A percentile compares a stretch with the other conserved stretches of the same genome.
These are phyloP conservation scores for Melieria crassipennis DNA, from an alignment of 2,888 invertebrate species.

Conservation along the genomic window DNA sequence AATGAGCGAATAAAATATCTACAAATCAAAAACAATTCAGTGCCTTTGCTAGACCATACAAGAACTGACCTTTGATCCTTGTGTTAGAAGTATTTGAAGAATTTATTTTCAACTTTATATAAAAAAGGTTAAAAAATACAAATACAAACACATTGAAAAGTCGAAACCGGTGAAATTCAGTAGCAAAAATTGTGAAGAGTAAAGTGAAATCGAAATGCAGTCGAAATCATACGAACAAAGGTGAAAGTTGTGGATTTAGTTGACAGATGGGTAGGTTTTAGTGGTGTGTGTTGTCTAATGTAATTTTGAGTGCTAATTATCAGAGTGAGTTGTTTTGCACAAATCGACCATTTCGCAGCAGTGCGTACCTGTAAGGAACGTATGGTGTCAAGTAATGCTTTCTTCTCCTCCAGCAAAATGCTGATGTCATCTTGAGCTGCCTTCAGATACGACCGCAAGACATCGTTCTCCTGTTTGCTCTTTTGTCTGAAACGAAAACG, in stretches of 20 bases:
- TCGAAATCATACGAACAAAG: conserved; percentile 16
- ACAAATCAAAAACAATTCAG: conserved; percentile 26
- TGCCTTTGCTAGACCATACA: conserved; percentile 9
- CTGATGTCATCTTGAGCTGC: conserved; percentile 81
- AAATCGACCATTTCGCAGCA: too few relatives aligned
- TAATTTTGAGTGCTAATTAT: too few relatives aligned
- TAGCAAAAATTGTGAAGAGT: conserved; percentile 16
- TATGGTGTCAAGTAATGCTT: conserved; percentile 76
- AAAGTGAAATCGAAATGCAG: conserved; percentile 14
- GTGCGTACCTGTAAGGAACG: conserved; percentile 71
- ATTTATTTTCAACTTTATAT: conserved; percentile 52
- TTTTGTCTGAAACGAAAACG: conserved; percentile 53
- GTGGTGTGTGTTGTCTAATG: conserved; percentile 1
- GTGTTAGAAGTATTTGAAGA: conserved; percentile 53
- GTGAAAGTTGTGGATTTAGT: background rate
- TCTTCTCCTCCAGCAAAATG: conserved; percentile 77
- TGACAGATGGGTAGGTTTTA: background rate
- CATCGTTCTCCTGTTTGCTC: conserved; percentile 70
- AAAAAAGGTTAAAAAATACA: background rate
- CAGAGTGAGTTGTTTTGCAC: too few relatives aligned
- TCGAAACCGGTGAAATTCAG: conserved; percentile 25
- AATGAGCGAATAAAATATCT: background rate
- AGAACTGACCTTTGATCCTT: conserved; percentile 61
- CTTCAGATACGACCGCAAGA: conserved; percentile 71
- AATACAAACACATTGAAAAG: conserved; percentile 17